A percentile compares a stretch with the other conserved stretches of the same genome.
These are phyloP conservation scores for Lagopus muta DNA, from an alignment of 2,113 vertebrate genomes.

Conservation along the genomic window DNA sequence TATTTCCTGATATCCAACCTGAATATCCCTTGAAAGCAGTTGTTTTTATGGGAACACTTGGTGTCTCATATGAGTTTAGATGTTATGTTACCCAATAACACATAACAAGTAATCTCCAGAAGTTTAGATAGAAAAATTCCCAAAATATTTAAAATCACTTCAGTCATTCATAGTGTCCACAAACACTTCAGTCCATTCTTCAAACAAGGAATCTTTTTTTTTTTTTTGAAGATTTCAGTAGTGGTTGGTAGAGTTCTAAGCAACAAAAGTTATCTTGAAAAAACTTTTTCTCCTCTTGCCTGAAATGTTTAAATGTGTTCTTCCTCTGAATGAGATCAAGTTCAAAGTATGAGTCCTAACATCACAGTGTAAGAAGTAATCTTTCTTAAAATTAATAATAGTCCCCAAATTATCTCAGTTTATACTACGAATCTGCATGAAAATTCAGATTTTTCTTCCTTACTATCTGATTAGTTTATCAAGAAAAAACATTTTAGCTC, in stretches of 20 bases:
- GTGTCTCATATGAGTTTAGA: neutral
- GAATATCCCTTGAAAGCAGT: neutral
- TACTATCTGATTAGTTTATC: neutral
- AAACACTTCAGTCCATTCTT: neutral
- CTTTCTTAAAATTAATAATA: neutral
- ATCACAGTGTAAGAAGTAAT: neutral
- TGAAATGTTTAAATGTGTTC: neutral
- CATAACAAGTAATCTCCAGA: neutral
- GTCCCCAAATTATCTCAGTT: neutral
- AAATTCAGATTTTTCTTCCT: neutral
- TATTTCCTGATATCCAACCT: too few species aligned
- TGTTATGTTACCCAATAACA: neutral
- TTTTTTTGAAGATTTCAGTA: neutral
- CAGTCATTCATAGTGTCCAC: neutral
- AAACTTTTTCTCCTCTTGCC: neutral
- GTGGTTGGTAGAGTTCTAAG: rapidly evolving
- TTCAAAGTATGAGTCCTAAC: neutral
- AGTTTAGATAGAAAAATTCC: neutral
- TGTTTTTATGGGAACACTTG: neutral
- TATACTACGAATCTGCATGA: neutral
- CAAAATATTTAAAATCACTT: neutral
- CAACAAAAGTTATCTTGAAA: neutral
- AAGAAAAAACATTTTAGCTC: neutral
- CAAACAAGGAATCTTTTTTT: neutral
- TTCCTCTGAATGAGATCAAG: neutral